Conservation (phyloP, 1,140 invertebrate species). For the Drosophila tsacasi region DNA sequence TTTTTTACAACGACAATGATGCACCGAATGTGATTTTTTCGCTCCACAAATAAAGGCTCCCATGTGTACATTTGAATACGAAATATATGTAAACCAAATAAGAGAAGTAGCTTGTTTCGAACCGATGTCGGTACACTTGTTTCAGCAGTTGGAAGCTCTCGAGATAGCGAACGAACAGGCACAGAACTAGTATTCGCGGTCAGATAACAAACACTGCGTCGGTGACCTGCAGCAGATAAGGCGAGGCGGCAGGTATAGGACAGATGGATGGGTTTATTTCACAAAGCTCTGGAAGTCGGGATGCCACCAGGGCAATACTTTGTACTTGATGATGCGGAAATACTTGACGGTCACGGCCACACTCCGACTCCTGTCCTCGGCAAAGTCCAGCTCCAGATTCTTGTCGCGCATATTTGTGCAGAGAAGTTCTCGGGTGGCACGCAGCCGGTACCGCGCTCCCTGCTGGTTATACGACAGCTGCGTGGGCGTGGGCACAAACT, state of each 20-base stretch:
- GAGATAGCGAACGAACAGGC: slow-evolving; percentile 15
- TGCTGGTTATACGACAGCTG: slow-evolving; percentile 57
- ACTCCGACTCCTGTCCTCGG: slow-evolving; percentile 38
- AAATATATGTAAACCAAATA: slow-evolving; percentile 36
- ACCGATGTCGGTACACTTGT: slow-evolving; percentile 31
- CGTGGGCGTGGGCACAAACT: slow-evolving; percentile 63
- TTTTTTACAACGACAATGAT: slow-evolving; percentile 64
- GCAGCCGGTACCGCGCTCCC: slow-evolving; percentile 45
- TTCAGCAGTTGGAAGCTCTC: slow-evolving; percentile 2
- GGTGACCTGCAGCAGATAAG: slow-evolving; percentile 13
- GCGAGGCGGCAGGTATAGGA: background rate
- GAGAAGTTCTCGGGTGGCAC: slow-evolving; percentile 62
- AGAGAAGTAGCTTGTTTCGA: slow-evolving; percentile 3
- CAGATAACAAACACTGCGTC: slow-evolving; percentile 1
- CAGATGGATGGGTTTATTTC: slow-evolving; percentile 45
- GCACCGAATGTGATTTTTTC: slow-evolving; percentile 38
- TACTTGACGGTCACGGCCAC: slow-evolving; percentile 66
- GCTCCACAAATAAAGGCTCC: slow-evolving; percentile 4
- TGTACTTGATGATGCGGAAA: slow-evolving; percentile 58
- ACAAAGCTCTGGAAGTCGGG: slow-evolving; percentile 70
- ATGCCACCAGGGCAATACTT: slow-evolving; percentile 80
- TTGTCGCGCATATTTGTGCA: slow-evolving; percentile 71
- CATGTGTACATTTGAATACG: slow-evolving; percentile 41
- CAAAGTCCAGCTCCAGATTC: slow-evolving; percentile 75
- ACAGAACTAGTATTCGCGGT: background rate